Percentiles rank a stretch among this genome's conserved stretches.
Conservation (phyloP, 2,797 vertebrate genomes). For the Phalloptychus januarius region DNA sequence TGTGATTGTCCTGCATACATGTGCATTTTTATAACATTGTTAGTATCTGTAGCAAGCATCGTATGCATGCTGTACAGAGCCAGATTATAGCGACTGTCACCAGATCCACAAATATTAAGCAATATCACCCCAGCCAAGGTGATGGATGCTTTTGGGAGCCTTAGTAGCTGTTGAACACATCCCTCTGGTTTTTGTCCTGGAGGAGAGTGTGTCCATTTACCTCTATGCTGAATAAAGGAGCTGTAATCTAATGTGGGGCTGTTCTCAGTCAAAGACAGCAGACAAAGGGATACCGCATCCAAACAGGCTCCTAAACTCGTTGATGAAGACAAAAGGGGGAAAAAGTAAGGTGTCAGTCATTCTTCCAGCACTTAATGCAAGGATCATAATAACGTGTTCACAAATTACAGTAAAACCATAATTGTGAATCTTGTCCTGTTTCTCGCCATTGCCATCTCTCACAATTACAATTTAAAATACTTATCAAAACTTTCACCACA, state of each 20-base stretch:
- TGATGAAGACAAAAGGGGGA: neutral
- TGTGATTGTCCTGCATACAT: neutral
- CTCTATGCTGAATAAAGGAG: slow-evolving; percentile 29
- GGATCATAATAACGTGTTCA: too few species aligned
- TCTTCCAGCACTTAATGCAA: neutral
- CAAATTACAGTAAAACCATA: too few species aligned
- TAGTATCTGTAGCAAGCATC: slow-evolving; percentile 11
- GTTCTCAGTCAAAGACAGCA: slow-evolving; percentile 24
- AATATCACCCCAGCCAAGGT: slow-evolving; percentile 14
- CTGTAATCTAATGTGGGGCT: slow-evolving; percentile 6
- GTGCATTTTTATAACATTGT: neutral
- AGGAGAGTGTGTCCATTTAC: slow-evolving; percentile 23
- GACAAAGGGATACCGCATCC: neutral
- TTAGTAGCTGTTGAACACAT: slow-evolving; percentile 29
- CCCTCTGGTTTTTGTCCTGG: slow-evolving; percentile 40
- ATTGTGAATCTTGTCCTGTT: too few species aligned
- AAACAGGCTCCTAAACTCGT: neutral
- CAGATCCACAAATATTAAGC: neutral
- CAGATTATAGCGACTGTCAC: slow-evolving; percentile 5
- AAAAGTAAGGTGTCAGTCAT: neutral
- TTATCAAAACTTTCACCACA: too few species aligned
- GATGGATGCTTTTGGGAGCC: slow-evolving; percentile 53
- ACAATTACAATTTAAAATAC: too few species aligned
- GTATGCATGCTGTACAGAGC: neutral
- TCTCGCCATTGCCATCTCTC: too few species aligned